These are phyloP conservation scores for Corbicula japonica DNA, from an alignment of 2,888 invertebrate genomes.

Conservation along the genomic window DNA sequence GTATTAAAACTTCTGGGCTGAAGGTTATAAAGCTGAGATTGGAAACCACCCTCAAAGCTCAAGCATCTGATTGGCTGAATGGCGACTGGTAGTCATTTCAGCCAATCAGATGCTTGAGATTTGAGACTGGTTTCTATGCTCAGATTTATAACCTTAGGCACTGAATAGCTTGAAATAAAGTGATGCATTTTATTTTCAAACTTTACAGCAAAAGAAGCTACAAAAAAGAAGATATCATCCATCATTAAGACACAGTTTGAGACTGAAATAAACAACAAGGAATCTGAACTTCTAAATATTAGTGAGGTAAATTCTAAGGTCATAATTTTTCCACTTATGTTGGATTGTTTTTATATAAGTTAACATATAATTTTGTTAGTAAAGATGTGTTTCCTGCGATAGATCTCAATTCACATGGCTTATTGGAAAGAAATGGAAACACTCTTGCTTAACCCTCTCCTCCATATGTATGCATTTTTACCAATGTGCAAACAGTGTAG, in stretches of 20 bases:
- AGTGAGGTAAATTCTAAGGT: conserved; percentile 71
- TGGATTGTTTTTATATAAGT: too few relatives aligned
- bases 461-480: too few relatives aligned
- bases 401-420: too few relatives aligned
- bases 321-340: too few relatives aligned
- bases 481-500: too few relatives aligned
- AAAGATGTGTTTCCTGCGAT: too few relatives aligned
- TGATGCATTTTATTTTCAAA: conserved; percentile 10
- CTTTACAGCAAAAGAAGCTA: conserved; percentile 82
- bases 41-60: not conserved
- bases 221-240: conserved; percentile 85
- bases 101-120: too few relatives aligned
- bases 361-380: too few relatives aligned
- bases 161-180: too few relatives aligned
- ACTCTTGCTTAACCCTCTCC: too few relatives aligned
- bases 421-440: too few relatives aligned
- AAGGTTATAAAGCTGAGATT: not conserved
- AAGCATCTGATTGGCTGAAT: not conserved
- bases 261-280: conserved; percentile 90
- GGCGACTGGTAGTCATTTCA: not conserved
- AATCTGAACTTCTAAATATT: conserved; percentile 90
- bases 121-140: not conserved
- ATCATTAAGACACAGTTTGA: conserved; percentile 92
- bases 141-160: too few relatives aligned
- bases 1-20: not conserved